These are phyloP conservation scores for Zele albiditarsus DNA, from an alignment of 2,888 invertebrate species.

Conservation along the genomic window DNA sequence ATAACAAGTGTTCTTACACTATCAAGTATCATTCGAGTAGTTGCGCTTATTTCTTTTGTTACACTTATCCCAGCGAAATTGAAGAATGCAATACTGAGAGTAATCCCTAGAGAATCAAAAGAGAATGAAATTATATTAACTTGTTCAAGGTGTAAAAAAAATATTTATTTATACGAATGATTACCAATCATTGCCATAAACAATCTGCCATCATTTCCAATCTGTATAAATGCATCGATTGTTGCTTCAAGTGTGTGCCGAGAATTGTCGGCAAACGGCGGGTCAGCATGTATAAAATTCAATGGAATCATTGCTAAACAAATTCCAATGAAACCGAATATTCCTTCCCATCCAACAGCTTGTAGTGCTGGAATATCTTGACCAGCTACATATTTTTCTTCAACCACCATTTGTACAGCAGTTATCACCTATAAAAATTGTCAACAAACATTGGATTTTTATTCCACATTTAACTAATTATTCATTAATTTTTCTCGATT, in stretches of 20 bases:
- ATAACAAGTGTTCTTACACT: slow-evolving; percentile 92
- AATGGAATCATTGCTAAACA: slow-evolving; percentile 82
- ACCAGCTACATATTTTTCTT: slow-evolving; percentile 91
- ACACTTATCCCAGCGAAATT: slow-evolving; percentile 94
- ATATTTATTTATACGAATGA: slow-evolving; percentile 38
- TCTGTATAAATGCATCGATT: slow-evolving; percentile 88
- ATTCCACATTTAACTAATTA: slow-evolving; percentile 14
- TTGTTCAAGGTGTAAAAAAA: neutral
- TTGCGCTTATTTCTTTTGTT: slow-evolving; percentile 94
- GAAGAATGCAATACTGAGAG: slow-evolving; percentile 93
- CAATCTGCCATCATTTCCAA: slow-evolving; percentile 79
- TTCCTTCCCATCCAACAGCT: slow-evolving; percentile 95
- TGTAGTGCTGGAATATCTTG: slow-evolving; percentile 91
- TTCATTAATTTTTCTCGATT: slow-evolving; percentile 32
- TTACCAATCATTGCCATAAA: slow-evolving; percentile 80
- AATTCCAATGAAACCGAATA: slow-evolving; percentile 82
- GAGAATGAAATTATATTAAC: slow-evolving; percentile 2
- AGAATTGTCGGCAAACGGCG: slow-evolving; percentile 85
- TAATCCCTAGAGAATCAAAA: slow-evolving; percentile 77
- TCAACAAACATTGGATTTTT: slow-evolving; percentile 23
- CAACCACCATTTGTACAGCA: slow-evolving; percentile 94
- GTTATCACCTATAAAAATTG: slow-evolving; percentile 80
- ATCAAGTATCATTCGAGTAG: slow-evolving; percentile 92
- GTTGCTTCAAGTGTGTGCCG: slow-evolving; percentile 87
- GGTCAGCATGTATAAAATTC: slow-evolving; percentile 85